Base-by-base conservation (phyloP, 2,797 vertebrate species). In the Onychomys arenicola region DNA sequence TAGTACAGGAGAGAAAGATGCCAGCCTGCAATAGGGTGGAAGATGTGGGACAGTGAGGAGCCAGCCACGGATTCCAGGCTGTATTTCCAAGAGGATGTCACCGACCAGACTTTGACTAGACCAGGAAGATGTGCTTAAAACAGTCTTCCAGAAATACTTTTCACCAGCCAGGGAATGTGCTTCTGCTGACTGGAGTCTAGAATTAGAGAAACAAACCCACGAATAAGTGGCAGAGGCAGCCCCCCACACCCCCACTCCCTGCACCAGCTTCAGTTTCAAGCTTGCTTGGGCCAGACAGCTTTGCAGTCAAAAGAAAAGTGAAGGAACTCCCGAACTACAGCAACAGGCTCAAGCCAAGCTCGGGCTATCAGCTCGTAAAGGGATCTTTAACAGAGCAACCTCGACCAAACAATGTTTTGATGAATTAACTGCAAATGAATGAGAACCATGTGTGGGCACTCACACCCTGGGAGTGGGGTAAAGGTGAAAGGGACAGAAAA, bases 341-440 rank as follows among this genome's bases (percentile, higher is more conserved):
- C 10, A 1, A 61, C 5, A 89, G 61, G 43, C 40, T 92, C 90
- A 75, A 49, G 57, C 49, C 86, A 71, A 80, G 81, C 63, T 76
- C 91, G 82, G 46, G 67, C 52, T 11, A 0, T 92, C 61, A 89
- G 89, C 57, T 76, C 37, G 5, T 90, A 91, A 95, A 94, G 71
- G 69, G 34, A 29, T 91, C 73, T 52, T 75, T 75, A 76, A 77
- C 37, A 75, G 40, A 92, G 46, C 73, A 82, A 8, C 71, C 95
- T 92, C 85, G 78, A 78, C 73, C 69, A 95, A 95, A 89, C 27
- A 90, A 81, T 88, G 69, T 43, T 90, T 90, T 89, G 82, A 87
- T 92, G 63, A 52, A 46, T 93, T 91, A 86, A 90, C 91, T 59
- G 86, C 57, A 87, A 80, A 90, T 55, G 49, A 93, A 97, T 83